Evolutionary conservation across 1,140 invertebrate genomes (phyloP).

Genomic region (Mercenaria mercenaria): DNA sequence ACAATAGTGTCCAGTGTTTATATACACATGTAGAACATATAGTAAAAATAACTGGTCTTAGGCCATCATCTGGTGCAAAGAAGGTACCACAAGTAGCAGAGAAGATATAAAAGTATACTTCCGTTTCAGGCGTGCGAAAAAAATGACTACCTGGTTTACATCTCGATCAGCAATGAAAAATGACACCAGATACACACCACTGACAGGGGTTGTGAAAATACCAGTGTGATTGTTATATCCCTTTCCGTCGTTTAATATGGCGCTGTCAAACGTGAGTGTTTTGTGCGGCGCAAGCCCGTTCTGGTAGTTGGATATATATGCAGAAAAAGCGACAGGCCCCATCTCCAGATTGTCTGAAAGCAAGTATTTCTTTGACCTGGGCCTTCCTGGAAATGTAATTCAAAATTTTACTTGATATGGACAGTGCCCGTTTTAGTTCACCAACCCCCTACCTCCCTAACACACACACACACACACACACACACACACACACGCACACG

Average conservation of each 20-base stretch:
- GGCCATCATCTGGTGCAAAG: neutral
- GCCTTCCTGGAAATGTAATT: neutral
- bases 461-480: too few relatives aligned
- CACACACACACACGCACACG: too few relatives aligned
- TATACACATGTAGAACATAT: too few relatives aligned
- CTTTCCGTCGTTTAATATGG: neutral
- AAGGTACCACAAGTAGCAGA: neutral
- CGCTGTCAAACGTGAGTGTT: neutral
- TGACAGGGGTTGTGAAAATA: neutral
- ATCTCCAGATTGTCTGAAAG: neutral
- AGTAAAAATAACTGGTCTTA: too few relatives aligned
- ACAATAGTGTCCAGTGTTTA: too few relatives aligned
- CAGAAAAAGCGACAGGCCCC: neutral
- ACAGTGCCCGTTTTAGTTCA: too few relatives aligned
- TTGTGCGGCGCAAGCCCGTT: neutral
- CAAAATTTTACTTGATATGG: too few relatives aligned
- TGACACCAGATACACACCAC: neutral
- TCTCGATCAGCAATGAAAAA: neutral
- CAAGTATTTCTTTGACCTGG: neutral
- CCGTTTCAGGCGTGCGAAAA: too few relatives aligned
- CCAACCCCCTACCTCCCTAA: too few relatives aligned
- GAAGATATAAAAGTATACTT: too few relatives aligned
- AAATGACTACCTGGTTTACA: neutral
- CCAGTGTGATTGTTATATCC: neutral
- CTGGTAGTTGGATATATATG: neutral